Percentiles rank a stretch among this genome's conserved stretches.
These are phyloP conservation scores for Anastatus disparis DNA, from an alignment of 1,140 invertebrate species.

Conservation along the genomic window DNA sequence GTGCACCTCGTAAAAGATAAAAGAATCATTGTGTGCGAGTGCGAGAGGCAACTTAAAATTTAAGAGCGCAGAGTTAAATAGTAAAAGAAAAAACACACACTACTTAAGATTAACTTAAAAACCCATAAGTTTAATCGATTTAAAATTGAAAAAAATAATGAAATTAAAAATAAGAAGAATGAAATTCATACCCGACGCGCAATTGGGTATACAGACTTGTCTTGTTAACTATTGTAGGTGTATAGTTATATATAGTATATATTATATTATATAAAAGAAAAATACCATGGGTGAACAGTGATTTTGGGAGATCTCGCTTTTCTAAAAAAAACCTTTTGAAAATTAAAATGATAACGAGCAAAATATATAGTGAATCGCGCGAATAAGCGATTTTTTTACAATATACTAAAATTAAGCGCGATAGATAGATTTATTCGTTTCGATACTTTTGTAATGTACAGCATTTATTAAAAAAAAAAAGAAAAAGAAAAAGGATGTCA, in stretches of 20 bases:
- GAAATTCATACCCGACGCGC: slow-evolving; percentile 46
- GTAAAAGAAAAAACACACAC: slow-evolving; percentile 39
- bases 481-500: not conserved
- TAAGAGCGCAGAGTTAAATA: slow-evolving; percentile 26
- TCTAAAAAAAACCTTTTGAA: slow-evolving; percentile 7
- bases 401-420: not conserved
- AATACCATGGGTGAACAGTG: slow-evolving; percentile 56
- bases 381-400: slow-evolving; percentile 23
- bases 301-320: slow-evolving; percentile 49
- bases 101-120: slow-evolving; percentile 55
- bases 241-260: slow-evolving; percentile 55
- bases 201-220: slow-evolving; percentile 54
- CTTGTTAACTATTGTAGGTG: slow-evolving; percentile 64
- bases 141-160: slow-evolving; percentile 6
- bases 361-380: not conserved
- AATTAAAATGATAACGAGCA: slow-evolving; percentile 1
- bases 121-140: slow-evolving; percentile 52
- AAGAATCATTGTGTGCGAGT: slow-evolving; percentile 13
- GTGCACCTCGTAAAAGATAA: slow-evolving; percentile 21
- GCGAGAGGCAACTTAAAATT: slow-evolving; percentile 24
- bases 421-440: slow-evolving; percentile 8
- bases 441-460: slow-evolving; percentile 27
- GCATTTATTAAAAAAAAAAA: not conserved
- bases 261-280: slow-evolving; percentile 44
- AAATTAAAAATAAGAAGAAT: slow-evolving; percentile 33